phyloP scores from a whole-genome alignment of 2,888 invertebrate genomes.

The Eristalis pertinax region DNA sequence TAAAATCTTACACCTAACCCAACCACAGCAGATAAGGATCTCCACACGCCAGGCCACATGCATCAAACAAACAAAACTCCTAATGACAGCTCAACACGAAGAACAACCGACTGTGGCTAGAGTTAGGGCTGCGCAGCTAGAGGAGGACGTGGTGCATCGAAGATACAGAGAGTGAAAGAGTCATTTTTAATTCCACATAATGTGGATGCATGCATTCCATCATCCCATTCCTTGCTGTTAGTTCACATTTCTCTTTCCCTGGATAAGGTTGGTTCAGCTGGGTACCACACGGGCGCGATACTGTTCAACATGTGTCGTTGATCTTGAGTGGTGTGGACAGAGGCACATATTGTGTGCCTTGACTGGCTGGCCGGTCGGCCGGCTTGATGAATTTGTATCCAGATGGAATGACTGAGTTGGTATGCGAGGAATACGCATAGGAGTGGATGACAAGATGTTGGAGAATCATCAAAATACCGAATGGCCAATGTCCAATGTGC shows the following conservation, averaged over 20 bases:
- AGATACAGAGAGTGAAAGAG: constrained; percentile 4
- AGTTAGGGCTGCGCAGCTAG: constrained; percentile 5
- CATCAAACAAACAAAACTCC: constrained; percentile 52
- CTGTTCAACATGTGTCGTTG: constrained; percentile 53
- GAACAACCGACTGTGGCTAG: constrained; percentile 12
- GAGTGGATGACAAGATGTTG: constrained; percentile 33
- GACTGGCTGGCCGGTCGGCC: background rate
- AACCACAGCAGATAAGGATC: constrained; percentile 30
- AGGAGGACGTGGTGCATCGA: constrained; percentile 43
- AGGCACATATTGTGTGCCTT: constrained; percentile 13
- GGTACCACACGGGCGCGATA: constrained; percentile 4
- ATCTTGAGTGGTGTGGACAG: constrained; percentile 26
- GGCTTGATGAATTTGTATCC: constrained; percentile 31
- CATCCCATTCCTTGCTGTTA: constrained; percentile 36
- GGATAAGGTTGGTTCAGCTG: constrained; percentile 9
- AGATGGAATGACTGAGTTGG: constrained; percentile 33
- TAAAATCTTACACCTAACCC: constrained; percentile 52
- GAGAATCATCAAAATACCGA: constrained; percentile 48
- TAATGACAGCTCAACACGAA: constrained; percentile 33
- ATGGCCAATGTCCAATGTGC: constrained; percentile 14
- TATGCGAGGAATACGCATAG: constrained; percentile 42
- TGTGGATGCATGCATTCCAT: constrained; percentile 58
- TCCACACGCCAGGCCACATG: constrained; percentile 23
- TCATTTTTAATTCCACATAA: constrained; percentile 56
- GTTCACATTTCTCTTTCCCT: constrained; percentile 18